Evolutionary conservation across 2,888 invertebrate genomes (phyloP), one percentile per base, ranked within the genome.

Genomic region (Scaptomyza polygonia): DNA sequence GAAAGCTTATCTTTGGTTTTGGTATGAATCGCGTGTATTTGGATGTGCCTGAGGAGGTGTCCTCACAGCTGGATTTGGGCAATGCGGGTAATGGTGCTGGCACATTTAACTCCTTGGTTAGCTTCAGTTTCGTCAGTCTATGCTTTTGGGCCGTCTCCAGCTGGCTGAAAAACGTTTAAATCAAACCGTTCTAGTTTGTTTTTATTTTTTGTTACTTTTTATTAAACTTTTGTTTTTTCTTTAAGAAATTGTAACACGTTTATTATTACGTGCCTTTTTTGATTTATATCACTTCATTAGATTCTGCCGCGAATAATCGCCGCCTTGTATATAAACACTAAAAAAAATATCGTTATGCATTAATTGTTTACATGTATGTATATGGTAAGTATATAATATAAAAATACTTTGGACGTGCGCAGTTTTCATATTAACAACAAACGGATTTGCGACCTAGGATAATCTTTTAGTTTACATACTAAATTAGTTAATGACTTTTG

Each of bases 11-110:
- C 72, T 92, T 93, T 39, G 92, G 93, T 0, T 93, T 96, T 21
- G 96, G 96, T 0, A 86, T 94, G 5, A 92, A 94, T 69, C 93
- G 94, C 69, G 94, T 96, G 2, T 97, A 95, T 90, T 91, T 97
- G 68, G 97, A 97, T 90, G 94, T 97, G 3, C 97, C 97, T 0
- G 92, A 93, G 3, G 93, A 94, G 14, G 88, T 95, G 4, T 92
- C 92, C 4, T 91, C 91, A 5, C 89, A 93, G 67, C 90, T 95
- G 21, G 91, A 88, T 51, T 68, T 91, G 54, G 74, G 69, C 3
- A 74, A 71, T n/a, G 12, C 52, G 3, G 71, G 43, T 18, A 72
- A 56, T n/a, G 51, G 72, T 0, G 40, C 78, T 0, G 56, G 62
- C 11, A 65, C 79, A 3, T 57, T 87, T 27, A 66, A 79, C 7